phyloP scores from a whole-genome alignment of 2,113 vertebrate genomes.

The Vombatus ursinus region DNA sequence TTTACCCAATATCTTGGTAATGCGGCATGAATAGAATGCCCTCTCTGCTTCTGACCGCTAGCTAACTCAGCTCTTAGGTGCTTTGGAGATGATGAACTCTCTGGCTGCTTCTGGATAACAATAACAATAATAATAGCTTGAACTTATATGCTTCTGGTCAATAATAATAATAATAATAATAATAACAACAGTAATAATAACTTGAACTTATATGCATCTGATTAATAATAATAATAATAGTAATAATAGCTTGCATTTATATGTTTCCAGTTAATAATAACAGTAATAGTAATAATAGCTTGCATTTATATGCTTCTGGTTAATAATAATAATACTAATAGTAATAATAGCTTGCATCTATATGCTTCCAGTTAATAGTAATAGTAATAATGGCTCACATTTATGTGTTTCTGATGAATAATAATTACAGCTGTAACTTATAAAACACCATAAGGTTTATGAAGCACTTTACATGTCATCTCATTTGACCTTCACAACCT shows the following conservation, averaged over 20 bases:
- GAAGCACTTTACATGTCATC: not conserved
- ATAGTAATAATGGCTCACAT: not conserved
- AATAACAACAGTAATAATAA: too few species aligned
- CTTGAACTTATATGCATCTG: too few species aligned
- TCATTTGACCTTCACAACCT: not conserved
- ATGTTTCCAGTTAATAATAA: not conserved
- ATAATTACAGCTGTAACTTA: not conserved
- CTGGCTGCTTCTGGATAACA: not conserved
- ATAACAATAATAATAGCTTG: not conserved
- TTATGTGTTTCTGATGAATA: not conserved
- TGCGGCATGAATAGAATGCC: not conserved
- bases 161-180: too few species aligned
- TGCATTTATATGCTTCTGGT: too few species aligned
- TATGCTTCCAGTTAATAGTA: too few species aligned
- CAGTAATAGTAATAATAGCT: too few species aligned
- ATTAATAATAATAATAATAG: not conserved
- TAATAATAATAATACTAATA: too few species aligned
- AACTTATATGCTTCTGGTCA: too few species aligned
- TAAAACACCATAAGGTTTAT: not conserved
- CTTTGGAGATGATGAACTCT: not conserved
- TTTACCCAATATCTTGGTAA: not conserved
- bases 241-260: not conserved
- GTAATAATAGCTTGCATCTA: too few species aligned
- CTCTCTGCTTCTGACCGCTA: not conserved
- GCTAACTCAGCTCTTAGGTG: not conserved